phyloP scores from a whole-genome alignment of 2,113 vertebrate genomes.

The Eurypyga helias region DNA sequence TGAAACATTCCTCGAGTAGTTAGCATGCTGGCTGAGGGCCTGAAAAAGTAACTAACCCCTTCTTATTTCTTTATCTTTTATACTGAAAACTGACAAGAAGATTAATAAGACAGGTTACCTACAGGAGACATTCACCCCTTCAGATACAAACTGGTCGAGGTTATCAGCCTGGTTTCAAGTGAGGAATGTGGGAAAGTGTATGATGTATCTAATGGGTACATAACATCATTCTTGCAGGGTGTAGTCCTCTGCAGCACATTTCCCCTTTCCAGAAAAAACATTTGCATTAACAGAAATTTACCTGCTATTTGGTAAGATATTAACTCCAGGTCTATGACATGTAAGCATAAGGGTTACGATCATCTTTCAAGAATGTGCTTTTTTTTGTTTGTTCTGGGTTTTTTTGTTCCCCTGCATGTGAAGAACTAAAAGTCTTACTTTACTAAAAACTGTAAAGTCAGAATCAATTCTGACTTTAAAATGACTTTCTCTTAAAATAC shows the following conservation, averaged over 20 bases:
- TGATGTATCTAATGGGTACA: not conserved
- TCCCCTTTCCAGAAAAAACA: not conserved
- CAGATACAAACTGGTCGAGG: rapidly evolving
- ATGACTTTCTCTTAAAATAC: not conserved
- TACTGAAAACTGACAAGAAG: not conserved
- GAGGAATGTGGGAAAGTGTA: rapidly evolving
- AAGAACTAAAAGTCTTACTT: too few species aligned
- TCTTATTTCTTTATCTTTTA: not conserved
- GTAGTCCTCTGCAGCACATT: not conserved
- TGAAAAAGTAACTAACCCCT: not conserved
- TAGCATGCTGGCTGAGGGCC: not conserved
- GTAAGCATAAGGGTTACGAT: not conserved
- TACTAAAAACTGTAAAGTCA: too few species aligned
- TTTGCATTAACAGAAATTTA: not conserved
- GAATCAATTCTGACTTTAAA: not conserved
- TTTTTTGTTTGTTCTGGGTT: not conserved
- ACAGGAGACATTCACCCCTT: not conserved
- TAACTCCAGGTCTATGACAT: not conserved
- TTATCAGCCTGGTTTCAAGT: not conserved
- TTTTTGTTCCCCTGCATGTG: not conserved
- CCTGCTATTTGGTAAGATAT: not conserved
- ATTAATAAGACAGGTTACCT: not conserved
- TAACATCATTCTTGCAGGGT: not conserved
- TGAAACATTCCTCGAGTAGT: not conserved
- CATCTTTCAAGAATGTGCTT: not conserved